phyloP scores from a whole-genome alignment of 2,888 invertebrate genomes.

The Argyra leucocephala region DNA sequence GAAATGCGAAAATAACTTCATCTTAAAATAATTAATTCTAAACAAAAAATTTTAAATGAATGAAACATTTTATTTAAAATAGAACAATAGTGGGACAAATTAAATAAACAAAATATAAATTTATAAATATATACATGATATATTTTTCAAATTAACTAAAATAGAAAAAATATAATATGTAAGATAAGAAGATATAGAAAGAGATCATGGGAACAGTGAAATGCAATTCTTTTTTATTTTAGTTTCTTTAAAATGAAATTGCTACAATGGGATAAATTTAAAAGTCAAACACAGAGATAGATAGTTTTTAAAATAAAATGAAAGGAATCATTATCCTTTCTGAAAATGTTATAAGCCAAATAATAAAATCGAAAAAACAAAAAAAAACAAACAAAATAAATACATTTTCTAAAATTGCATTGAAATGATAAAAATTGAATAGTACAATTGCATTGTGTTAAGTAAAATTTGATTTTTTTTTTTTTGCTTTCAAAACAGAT shows the following conservation, averaged over 20 bases:
- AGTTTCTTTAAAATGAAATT: background rate
- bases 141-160: too few species aligned
- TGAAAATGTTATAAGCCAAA: background rate
- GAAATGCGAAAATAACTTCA: too few species aligned
- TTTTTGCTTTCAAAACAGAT: background rate
- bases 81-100: too few species aligned
- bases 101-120: too few species aligned
- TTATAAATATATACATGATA: too few species aligned
- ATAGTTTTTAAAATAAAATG: background rate
- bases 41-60: too few species aligned
- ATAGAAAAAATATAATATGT: too few species aligned
- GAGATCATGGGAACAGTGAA: background rate
- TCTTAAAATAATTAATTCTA: too few species aligned
- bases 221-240: conserved; percentile 1
- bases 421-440: conserved; percentile 3
- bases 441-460: background rate
- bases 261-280: background rate
- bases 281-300: background rate
- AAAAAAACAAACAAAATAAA: background rate
- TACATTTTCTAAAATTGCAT: background rate
- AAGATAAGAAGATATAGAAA: background rate
- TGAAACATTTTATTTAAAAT: too few species aligned
- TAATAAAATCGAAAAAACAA: background rate
- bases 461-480: background rate
- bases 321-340: background rate